phyloP scores from a whole-genome alignment of 2,113 vertebrate species.

The Boleophthalmus pectinirostris region DNA sequence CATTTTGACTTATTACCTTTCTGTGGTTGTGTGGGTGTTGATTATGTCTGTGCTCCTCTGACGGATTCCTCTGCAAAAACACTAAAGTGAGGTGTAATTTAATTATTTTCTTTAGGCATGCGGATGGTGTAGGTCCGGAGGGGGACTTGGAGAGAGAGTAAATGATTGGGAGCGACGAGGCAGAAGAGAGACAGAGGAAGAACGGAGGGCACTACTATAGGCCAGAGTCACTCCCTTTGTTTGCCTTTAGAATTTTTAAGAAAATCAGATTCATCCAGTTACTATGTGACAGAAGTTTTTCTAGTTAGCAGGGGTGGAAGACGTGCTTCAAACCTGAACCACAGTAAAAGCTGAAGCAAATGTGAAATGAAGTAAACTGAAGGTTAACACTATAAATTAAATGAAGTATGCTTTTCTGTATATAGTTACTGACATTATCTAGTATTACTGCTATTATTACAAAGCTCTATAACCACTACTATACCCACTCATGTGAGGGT shows the following conservation, averaged over 20 bases:
- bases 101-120: constrained; percentile 41
- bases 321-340: neutral
- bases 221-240: constrained; percentile 46
- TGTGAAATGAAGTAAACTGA: neutral
- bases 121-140: constrained; percentile 26
- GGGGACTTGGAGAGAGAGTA: constrained; percentile 61
- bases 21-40: constrained; percentile 43
- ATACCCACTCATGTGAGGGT: too few relatives aligned
- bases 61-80: constrained; percentile 46
- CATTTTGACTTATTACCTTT: constrained; percentile 39
- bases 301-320: neutral
- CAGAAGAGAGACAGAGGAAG: constrained; percentile 60
- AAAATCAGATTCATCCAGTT: constrained; percentile 17
- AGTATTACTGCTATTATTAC: too few relatives aligned
- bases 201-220: constrained; percentile 58
- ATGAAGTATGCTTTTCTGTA: neutral
- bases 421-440: neutral
- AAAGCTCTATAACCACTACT: too few relatives aligned
- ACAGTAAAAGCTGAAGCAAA: neutral
- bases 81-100: constrained; percentile 44
- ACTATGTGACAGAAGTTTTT: constrained; percentile 22
- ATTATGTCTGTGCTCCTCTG: constrained; percentile 41
- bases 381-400: neutral
- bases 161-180: constrained; percentile 66
- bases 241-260: constrained; percentile 22